A percentile compares a stretch with the other conserved stretches of the same genome.
phyloP scores from a whole-genome alignment of 2,888 invertebrate genomes.

The Scaptomyza cyrtandrae region DNA sequence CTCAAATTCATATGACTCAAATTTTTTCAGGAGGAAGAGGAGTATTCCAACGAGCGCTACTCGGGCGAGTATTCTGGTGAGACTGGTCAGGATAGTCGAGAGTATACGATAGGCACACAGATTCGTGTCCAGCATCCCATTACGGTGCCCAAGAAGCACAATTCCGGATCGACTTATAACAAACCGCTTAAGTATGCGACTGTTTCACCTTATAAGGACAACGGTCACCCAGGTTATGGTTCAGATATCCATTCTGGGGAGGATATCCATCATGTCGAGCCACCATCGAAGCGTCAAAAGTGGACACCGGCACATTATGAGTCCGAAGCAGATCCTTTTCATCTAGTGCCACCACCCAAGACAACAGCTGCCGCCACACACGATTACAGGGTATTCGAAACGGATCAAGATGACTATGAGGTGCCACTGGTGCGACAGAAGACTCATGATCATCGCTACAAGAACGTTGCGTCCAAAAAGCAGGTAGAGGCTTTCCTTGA shows the following conservation, averaged over 20 bases:
- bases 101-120: slow-evolving; percentile 82
- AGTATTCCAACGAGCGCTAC: slow-evolving; percentile 77
- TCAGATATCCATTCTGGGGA: slow-evolving; percentile 62
- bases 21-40: slow-evolving; percentile 75
- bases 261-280: slow-evolving; percentile 28
- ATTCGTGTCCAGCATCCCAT: slow-evolving; percentile 82
- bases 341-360: slow-evolving; percentile 78
- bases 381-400: slow-evolving; percentile 76
- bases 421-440: slow-evolving; percentile 49
- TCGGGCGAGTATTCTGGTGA: slow-evolving; percentile 76
- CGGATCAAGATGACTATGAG: slow-evolving; percentile 78
- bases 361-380: slow-evolving; percentile 57
- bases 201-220: slow-evolving; percentile 56
- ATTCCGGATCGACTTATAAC: slow-evolving; percentile 44
- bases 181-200: slow-evolving; percentile 72
- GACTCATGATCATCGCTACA: slow-evolving; percentile 75
- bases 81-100: slow-evolving; percentile 74
- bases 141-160: slow-evolving; percentile 72
- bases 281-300: slow-evolving; percentile 65
- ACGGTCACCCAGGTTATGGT: slow-evolving; percentile 33
- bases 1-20: background rate
- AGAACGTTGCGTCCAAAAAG: slow-evolving; percentile 80
- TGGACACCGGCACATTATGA: slow-evolving; percentile 72
- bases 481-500: slow-evolving; percentile 80
- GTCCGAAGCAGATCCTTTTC: slow-evolving; percentile 77